Evolutionary conservation across 2,888 invertebrate species (phyloP).

Genomic region (Agrochola lota): DNA sequence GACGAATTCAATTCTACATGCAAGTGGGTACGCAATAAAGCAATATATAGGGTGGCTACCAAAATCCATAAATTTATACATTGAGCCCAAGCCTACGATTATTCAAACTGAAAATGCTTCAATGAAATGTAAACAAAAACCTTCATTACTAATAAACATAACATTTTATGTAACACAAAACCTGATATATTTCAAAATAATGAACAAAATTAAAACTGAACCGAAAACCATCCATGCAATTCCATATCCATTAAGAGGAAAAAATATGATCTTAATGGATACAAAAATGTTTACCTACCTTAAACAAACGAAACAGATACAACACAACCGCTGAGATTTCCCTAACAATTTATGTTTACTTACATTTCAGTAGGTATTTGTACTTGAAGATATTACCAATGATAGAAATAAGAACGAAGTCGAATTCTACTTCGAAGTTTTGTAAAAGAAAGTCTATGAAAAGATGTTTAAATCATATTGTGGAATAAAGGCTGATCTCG

Average conservation of each 20-base stretch:
- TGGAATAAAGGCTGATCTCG: neutral
- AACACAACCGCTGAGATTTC: slow-evolving; percentile 21
- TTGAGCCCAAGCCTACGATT: neutral
- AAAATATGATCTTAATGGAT: slow-evolving; percentile 45
- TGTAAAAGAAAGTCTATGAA: neutral
- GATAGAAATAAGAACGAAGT: slow-evolving; percentile 9
- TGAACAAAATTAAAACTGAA: slow-evolving; percentile 18
- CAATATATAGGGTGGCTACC: neutral
- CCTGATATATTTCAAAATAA: slow-evolving; percentile 17
- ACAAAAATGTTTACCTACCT: slow-evolving; percentile 41
- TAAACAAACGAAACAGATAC: slow-evolving; percentile 36
- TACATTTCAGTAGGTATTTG: slow-evolving; percentile 21
- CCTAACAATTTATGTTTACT: slow-evolving; percentile 37
- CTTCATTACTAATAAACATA: neutral
- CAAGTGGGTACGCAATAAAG: neutral
- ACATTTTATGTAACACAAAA: neutral
- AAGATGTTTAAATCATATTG: neutral
- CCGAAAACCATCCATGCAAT: slow-evolving; percentile 20
- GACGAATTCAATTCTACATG: neutral
- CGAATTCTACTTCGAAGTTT: slow-evolving; percentile 8
- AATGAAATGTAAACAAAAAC: slow-evolving; percentile 3
- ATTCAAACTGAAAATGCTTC: neutral
- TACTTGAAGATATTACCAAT: slow-evolving; percentile 39
- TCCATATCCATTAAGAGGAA: slow-evolving; percentile 33
- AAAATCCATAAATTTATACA: neutral